Evolutionary conservation across 2,113 vertebrate species (phyloP).

Genomic region (Electrona antarctica): DNA sequence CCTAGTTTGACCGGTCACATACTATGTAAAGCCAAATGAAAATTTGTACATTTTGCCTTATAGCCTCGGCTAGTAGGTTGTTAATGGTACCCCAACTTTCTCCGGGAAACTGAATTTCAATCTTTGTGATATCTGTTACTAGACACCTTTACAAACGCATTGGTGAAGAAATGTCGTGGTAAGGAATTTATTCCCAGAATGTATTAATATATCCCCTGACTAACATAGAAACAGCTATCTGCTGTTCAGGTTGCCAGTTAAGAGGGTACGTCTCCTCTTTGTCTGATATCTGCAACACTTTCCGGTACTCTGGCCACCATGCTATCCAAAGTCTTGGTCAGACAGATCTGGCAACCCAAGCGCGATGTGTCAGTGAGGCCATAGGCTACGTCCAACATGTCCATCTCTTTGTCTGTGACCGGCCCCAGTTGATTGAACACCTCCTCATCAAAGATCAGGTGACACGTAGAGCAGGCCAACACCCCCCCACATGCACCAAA

Average conservation of each 20-base stretch:
- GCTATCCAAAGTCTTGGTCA: slow-evolving; percentile 87
- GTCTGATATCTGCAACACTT: slow-evolving; percentile 87
- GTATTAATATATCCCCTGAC: no score
- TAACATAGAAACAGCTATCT: no score
- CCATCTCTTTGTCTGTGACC: slow-evolving; percentile 93
- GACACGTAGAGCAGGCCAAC: slow-evolving; percentile 94
- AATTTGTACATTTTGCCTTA: no score
- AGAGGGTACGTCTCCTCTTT: slow-evolving; percentile 82
- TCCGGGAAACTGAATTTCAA: no score
- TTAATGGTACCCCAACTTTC: no score
- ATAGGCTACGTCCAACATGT: slow-evolving; percentile 95
- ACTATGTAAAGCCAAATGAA: no score
- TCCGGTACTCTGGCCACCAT: slow-evolving; percentile 91
- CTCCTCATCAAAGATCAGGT: slow-evolving; percentile 92
- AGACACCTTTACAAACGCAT: no score
- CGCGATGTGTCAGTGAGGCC: slow-evolving; percentile 93
- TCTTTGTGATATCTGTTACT: no score
- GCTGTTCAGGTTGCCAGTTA: slow-evolving; percentile 19
- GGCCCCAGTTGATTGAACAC: slow-evolving; percentile 87
- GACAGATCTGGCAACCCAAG: slow-evolving; percentile 93
- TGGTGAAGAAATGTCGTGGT: no score
- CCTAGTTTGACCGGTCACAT: no score
- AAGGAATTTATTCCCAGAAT: no score
- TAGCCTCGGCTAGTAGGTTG: no score
- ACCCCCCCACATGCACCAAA: slow-evolving; percentile 97